These are phyloP conservation scores for Erpetoichthys calabaricus DNA, from an alignment of 2,797 vertebrate species.

Conservation along the genomic window DNA sequence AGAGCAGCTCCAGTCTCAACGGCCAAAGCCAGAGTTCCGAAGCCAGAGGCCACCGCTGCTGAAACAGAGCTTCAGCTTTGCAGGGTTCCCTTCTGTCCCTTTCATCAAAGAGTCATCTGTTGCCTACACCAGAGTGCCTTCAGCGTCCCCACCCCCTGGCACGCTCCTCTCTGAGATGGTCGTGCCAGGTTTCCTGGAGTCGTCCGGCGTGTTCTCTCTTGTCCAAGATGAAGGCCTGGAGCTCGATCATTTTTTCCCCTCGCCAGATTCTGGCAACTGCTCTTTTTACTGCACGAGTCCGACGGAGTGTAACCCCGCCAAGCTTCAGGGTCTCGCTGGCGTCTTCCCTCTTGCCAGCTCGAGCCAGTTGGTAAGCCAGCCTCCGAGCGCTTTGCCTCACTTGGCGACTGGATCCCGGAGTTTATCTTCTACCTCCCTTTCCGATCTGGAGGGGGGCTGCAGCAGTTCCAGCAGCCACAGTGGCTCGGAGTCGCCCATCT, in stretches of 20 bases:
- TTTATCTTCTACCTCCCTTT: constrained; percentile 61
- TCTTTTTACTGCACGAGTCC: constrained; percentile 35
- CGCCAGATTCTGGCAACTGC: constrained; percentile 51
- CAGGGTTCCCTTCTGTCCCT: constrained; percentile 48
- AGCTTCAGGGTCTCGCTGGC: no score
- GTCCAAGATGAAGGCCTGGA: constrained; percentile 16
- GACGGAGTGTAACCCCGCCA: no score
- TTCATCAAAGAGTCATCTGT: constrained; percentile 10
- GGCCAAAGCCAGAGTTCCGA: constrained; percentile 6
- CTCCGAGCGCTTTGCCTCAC: background rate
- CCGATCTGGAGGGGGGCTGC: constrained; percentile 54
- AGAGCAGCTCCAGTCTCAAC: constrained; percentile 34
- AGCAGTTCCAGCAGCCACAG: constrained; percentile 58
- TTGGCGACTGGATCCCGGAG: constrained; percentile 38
- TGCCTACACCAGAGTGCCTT: constrained; percentile 8
- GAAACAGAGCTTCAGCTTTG: constrained; percentile 57
- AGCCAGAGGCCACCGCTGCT: constrained; percentile 41
- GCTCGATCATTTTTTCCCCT: constrained; percentile 36
- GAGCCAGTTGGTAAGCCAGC: no score
- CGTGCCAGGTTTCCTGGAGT: constrained; percentile 33
- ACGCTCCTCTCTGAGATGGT: constrained; percentile 36
- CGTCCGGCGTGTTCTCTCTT: constrained; percentile 25
- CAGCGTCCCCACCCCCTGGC: constrained; percentile 30
- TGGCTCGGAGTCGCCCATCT: constrained; percentile 45
- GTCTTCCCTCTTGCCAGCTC: no score